Evolutionary conservation across 2,113 vertebrate species (phyloP).

Genomic region (Cyanoliseus patagonus): DNA sequence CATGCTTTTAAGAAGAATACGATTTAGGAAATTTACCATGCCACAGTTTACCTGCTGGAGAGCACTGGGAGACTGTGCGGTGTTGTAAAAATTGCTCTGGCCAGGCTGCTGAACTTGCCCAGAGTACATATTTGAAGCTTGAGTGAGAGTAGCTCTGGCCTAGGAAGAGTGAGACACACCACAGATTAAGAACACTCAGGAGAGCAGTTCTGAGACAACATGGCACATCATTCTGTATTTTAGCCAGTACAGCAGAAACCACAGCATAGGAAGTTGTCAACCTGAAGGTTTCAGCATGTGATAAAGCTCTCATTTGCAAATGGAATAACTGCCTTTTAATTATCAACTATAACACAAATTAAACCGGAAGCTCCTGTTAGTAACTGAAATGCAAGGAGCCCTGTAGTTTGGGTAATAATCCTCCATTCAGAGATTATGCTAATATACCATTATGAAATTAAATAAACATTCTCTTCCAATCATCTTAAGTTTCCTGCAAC

Average conservation of each 20-base stretch:
- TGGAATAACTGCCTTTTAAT: not conserved
- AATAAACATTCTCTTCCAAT: not conserved
- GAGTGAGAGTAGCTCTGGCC: constrained; percentile 95
- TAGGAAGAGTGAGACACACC: constrained; percentile 62
- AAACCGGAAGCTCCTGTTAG: not conserved
- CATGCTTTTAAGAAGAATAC: constrained; percentile 48
- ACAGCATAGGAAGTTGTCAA: not conserved
- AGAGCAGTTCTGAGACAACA: not conserved
- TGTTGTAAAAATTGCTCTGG: constrained; percentile 96
- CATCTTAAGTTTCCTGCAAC: not conserved
- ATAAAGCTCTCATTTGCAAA: not conserved
- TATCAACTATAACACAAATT: not conserved
- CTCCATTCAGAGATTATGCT: not conserved
- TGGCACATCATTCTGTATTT: not conserved
- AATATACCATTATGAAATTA: not conserved
- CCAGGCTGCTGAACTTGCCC: constrained; percentile 94
- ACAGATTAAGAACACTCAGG: not conserved
- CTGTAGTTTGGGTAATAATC: not conserved
- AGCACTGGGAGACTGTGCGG: constrained; percentile 91
- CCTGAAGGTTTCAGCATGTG: not conserved
- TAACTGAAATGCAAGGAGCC: not conserved
- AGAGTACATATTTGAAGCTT: constrained; percentile 95
- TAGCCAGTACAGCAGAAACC: not conserved
- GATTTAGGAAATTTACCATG: constrained; percentile 80
- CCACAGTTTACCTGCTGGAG: constrained; percentile 94